Conservation (phyloP, 2,888 invertebrate genomes). For the Acanthosepion pharaonis region DNA sequence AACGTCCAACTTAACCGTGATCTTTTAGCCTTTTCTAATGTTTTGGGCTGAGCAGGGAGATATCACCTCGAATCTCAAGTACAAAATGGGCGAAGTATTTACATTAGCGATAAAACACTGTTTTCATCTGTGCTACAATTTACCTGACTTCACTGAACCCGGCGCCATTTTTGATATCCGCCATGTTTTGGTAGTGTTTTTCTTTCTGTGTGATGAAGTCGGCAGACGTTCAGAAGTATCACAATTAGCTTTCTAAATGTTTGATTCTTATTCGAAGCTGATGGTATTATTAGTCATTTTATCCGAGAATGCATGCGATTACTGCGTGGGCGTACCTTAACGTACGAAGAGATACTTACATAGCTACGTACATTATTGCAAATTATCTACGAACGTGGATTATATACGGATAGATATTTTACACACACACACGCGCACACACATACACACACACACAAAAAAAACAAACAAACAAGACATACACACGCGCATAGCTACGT, state of each 20-base stretch:
- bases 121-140: background rate
- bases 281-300: too few relatives aligned
- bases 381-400: too few relatives aligned
- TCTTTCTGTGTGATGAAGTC: background rate
- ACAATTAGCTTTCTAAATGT: background rate
- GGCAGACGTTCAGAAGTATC: background rate
- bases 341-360: too few relatives aligned
- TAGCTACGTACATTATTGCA: too few relatives aligned
- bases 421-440: too few relatives aligned
- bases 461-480: too few relatives aligned
- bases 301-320: too few relatives aligned
- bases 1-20: background rate
- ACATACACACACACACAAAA: too few relatives aligned
- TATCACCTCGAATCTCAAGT: background rate
- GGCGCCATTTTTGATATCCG: background rate
- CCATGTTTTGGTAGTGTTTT: background rate
- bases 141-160: background rate
- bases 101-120: background rate
- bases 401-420: too few relatives aligned
- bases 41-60: background rate
- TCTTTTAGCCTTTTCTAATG: background rate
- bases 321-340: too few relatives aligned
- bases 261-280: too few relatives aligned
- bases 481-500: too few relatives aligned
- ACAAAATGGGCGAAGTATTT: background rate